Percentiles rank a stretch among this genome's conserved stretches.
These are phyloP conservation scores for Euschistus heros DNA, from an alignment of 1,140 invertebrate species.

Conservation along the genomic window DNA sequence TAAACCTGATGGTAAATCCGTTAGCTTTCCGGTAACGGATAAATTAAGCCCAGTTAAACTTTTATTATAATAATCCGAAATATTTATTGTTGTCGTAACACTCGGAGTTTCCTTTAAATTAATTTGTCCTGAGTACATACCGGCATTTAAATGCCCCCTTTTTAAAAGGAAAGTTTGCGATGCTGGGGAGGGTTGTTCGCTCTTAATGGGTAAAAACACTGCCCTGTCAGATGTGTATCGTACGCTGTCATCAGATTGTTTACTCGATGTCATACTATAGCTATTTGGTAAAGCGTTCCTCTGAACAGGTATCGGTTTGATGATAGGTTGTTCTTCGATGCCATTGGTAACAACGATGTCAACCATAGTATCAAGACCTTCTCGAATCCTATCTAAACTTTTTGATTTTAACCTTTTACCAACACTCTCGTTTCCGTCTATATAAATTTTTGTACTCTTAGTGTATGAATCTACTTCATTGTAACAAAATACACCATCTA, in stretches of 20 bases:
- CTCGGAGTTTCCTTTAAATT: conserved; percentile 33
- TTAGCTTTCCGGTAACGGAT: conserved; percentile 43
- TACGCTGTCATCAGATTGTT: neutral
- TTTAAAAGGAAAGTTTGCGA: conserved; percentile 17
- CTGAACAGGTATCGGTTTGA: conserved; percentile 5
- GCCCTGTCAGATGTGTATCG: conserved; percentile 23
- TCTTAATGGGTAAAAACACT: conserved; percentile 24
- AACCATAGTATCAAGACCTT: conserved; percentile 58
- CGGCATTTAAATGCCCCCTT: conserved; percentile 43
- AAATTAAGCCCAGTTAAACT: conserved; percentile 27
- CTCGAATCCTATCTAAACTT: conserved; percentile 64
- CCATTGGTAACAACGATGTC: conserved; percentile 48
- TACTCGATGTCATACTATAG: neutral
- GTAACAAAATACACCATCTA: conserved; percentile 29
- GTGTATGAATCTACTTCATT: conserved; percentile 16
- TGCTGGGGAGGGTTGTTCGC: conserved; percentile 17
- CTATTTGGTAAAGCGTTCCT: neutral
- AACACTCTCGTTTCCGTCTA: conserved; percentile 27
- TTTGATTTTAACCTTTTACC: conserved; percentile 48
- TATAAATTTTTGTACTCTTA: conserved; percentile 28
- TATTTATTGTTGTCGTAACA: conserved; percentile 31
- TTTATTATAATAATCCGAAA: conserved; percentile 27
- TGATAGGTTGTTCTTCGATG: neutral
- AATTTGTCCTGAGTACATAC: conserved; percentile 47
- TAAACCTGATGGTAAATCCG: conserved; percentile 58